These are phyloP conservation scores for Papilio elwesi DNA, from an alignment of 2,888 invertebrate genomes.

Conservation along the genomic window DNA sequence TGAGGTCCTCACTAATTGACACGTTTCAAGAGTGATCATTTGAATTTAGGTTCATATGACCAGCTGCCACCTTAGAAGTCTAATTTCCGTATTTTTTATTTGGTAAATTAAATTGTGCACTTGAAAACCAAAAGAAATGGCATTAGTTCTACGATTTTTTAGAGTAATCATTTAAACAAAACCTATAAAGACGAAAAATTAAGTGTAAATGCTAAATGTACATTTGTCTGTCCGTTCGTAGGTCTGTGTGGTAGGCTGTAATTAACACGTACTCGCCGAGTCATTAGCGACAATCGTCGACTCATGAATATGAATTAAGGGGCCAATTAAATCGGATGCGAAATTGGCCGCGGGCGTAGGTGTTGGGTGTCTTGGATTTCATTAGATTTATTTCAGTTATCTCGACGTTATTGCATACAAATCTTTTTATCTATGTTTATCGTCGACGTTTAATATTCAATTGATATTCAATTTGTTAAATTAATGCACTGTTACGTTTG, in stretches of 20 bases:
- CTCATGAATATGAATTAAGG: slow-evolving; percentile 48
- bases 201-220: slow-evolving; percentile 8
- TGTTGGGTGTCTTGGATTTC: slow-evolving; percentile 35
- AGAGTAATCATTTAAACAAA: no score
- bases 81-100: no score
- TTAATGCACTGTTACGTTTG: background rate
- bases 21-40: no score
- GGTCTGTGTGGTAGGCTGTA: slow-evolving; percentile 35
- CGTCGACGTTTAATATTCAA: background rate
- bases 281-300: slow-evolving; percentile 48
- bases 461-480: slow-evolving; percentile 23
- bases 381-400: slow-evolving; percentile 36
- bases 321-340: slow-evolving; percentile 47
- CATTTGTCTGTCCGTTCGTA: slow-evolving; percentile 27
- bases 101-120: no score
- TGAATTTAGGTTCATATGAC: no score
- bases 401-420: slow-evolving; percentile 30
- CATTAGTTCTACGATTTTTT: no score
- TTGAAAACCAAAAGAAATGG: no score
- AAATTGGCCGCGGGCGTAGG: slow-evolving; percentile 44
- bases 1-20: no score
- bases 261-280: slow-evolving; percentile 46
- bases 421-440: slow-evolving; percentile 29
- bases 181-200: no score
- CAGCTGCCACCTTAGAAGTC: no score